These are phyloP conservation scores for Dermolepida albohirtum DNA, from an alignment of 2,888 invertebrate genomes.

Conservation along the genomic window DNA sequence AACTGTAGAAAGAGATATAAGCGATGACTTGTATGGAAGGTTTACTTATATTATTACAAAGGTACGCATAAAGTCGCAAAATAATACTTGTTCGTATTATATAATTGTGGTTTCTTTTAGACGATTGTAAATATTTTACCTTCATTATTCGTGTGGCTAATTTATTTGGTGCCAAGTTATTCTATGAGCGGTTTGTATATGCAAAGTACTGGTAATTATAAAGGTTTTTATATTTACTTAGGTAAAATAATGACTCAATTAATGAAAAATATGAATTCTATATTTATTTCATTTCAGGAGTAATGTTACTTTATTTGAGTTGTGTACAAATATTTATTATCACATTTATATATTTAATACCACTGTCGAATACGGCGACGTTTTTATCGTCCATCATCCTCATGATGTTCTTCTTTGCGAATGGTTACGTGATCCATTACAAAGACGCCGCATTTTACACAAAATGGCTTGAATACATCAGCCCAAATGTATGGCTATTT, in stretches of 20 bases:
- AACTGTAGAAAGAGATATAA: constrained; percentile 83
- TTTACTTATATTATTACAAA: constrained; percentile 83
- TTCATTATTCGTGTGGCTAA: constrained; percentile 83
- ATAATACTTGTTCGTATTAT: constrained; percentile 3
- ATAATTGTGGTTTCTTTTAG: constrained; percentile 66
- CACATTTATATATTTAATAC: constrained; percentile 75
- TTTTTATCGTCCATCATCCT: constrained; percentile 72
- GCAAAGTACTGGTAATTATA: constrained; percentile 73
- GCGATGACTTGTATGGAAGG: constrained; percentile 83
- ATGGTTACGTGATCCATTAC: constrained; percentile 78
- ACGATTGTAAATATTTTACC: constrained; percentile 82
- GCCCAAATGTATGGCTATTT: constrained; percentile 80
- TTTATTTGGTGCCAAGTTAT: constrained; percentile 88
- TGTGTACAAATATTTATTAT: constrained; percentile 76
- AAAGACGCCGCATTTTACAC: constrained; percentile 75
- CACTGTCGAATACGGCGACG: constrained; percentile 74
- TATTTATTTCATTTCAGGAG: constrained; percentile 66
- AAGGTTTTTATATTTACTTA: constrained; percentile 79
- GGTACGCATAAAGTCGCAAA: constrained; percentile 64
- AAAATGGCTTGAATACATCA: constrained; percentile 75
- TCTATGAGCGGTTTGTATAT: constrained; percentile 88
- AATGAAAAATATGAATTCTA: neutral
- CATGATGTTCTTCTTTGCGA: constrained; percentile 71
- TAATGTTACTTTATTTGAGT: constrained; percentile 78
- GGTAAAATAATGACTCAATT: constrained; percentile 65